Conservation (phyloP, 1,140 invertebrate genomes). For the Oppia nitens region DNA sequence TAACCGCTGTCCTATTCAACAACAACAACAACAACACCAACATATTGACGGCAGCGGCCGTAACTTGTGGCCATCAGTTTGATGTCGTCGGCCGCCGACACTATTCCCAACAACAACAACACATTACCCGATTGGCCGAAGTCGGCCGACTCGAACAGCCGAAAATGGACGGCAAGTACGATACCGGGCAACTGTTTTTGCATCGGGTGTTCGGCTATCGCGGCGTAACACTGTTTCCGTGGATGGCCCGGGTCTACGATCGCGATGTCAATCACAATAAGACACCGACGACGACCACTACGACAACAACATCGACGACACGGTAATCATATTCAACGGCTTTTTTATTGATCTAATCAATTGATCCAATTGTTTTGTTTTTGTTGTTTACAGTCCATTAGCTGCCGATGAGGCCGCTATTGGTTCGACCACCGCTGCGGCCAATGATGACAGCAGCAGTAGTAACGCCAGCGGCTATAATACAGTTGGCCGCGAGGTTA, state of each 20-base stretch:
- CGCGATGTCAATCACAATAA: constrained; percentile 52
- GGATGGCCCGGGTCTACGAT: constrained; percentile 84
- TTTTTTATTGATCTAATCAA: background rate
- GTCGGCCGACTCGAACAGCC: constrained; percentile 60
- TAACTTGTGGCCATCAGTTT: too few relatives aligned
- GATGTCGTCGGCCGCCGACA: too few relatives aligned
- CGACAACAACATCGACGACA: constrained; percentile 48
- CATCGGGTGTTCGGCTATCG: constrained; percentile 90
- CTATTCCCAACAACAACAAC: too few relatives aligned
- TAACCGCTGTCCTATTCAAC: too few relatives aligned
- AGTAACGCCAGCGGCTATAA: constrained; percentile 24
- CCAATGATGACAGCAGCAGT: background rate
- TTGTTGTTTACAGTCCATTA: too few relatives aligned
- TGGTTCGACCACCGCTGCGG: too few relatives aligned
- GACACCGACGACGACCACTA: constrained; percentile 47
- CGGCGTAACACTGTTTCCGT: constrained; percentile 86
- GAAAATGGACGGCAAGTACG: constrained; percentile 73
- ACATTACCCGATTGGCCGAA: constrained; percentile 47
- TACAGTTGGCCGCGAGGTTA: constrained; percentile 64
- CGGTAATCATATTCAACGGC: background rate
- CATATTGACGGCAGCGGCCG: too few relatives aligned
- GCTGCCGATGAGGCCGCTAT: too few relatives aligned
- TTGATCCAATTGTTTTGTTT: too few relatives aligned
- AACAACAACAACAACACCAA: too few relatives aligned
- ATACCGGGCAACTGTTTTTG: constrained; percentile 83